Evolutionary conservation across 2,888 invertebrate genomes (phyloP).

Genomic region (Chrysomela aeneicollis): DNA sequence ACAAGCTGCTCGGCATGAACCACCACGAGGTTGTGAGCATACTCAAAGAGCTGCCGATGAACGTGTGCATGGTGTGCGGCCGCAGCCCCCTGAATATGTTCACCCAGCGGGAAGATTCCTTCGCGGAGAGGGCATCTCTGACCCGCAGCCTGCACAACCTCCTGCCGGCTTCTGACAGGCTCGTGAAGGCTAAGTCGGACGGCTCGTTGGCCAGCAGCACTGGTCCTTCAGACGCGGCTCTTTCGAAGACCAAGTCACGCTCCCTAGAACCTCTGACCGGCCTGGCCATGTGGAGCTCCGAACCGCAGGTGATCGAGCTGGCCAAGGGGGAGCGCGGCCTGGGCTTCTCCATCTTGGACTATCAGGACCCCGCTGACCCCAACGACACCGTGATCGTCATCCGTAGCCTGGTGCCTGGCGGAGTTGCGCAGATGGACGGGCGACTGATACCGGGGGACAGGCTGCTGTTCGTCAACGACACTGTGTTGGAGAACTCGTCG

Average conservation of each 20-base stretch:
- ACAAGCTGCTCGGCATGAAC: conserved; percentile 87
- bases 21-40: conserved; percentile 94
- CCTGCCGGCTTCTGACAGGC: conserved; percentile 71
- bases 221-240: conserved; percentile 62
- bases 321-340: conserved; percentile 97
- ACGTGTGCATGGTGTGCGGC: conserved; percentile 92
- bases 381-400: conserved; percentile 98
- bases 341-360: conserved; percentile 97
- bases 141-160: conserved; percentile 71
- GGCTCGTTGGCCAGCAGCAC: conserved; percentile 79
- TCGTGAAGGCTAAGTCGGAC: conserved; percentile 92
- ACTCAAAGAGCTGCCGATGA: conserved; percentile 87
- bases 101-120: conserved; percentile 50
- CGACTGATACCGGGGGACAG: conserved; percentile 97
- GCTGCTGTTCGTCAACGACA: conserved; percentile 92
- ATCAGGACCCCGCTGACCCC: conserved; percentile 94
- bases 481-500: conserved; percentile 91
- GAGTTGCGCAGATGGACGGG: conserved; percentile 97
- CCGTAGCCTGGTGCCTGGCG: conserved; percentile 96
- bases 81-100: conserved; percentile 62
- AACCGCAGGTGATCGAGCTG: conserved; percentile 95
- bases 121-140: conserved; percentile 58
- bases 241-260: conserved; percentile 78
- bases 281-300: conserved; percentile 97
- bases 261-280: conserved; percentile 98